Evolutionary conservation across 2,113 vertebrate genomes (phyloP).

Genomic region (Crotalus horridus): DNA sequence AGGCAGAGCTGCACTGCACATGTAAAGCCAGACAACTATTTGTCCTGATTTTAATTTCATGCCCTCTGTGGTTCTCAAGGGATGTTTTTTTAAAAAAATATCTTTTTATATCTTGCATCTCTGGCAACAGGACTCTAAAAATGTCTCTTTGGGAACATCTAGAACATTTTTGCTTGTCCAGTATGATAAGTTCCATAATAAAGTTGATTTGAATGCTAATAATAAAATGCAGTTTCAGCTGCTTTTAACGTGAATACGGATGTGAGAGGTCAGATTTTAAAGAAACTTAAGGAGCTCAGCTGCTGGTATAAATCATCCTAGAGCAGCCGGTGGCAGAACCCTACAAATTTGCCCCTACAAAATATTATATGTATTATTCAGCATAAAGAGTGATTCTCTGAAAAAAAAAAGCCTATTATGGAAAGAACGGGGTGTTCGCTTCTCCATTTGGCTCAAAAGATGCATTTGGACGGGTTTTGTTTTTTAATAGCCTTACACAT

Average conservation of each 20-base stretch:
- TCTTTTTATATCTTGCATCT: not conserved
- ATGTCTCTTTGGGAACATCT: not conserved
- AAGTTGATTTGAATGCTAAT: not conserved
- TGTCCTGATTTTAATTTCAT: not conserved
- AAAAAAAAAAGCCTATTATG: not conserved
- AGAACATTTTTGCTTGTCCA: not conserved
- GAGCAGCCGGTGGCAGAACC: not conserved
- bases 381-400: not conserved
- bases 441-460: not conserved
- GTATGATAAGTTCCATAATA: not conserved
- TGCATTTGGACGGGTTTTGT: not conserved
- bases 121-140: not conserved
- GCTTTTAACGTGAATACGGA: not conserved
- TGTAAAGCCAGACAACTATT: not conserved
- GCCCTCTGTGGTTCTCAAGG: not conserved
- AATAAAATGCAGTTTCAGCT: not conserved
- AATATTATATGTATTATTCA: not conserved
- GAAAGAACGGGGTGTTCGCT: not conserved
- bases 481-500: slow-evolving; percentile 1
- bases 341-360: not conserved
- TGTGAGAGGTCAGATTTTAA: not conserved
- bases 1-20: not conserved
- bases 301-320: not conserved
- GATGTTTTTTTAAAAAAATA: not conserved
- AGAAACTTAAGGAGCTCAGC: not conserved